These are phyloP conservation scores for Promerops cafer DNA, from an alignment of 2,113 vertebrate genomes.

Conservation along the genomic window DNA sequence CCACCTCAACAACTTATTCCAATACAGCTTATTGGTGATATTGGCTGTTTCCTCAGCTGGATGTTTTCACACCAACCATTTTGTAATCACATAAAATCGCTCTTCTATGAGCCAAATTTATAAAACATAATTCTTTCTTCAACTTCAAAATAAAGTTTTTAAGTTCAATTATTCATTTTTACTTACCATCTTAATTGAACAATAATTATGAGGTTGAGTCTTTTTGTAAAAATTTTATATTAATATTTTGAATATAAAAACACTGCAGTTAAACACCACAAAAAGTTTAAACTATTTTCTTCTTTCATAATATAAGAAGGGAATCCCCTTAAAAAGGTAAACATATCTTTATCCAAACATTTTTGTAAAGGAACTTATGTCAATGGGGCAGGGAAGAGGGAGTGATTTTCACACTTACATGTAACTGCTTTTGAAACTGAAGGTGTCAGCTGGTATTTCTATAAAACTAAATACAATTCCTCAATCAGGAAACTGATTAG, in stretches of 20 bases:
- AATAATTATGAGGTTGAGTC: neutral
- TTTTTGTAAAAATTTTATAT: neutral
- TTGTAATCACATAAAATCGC: neutral
- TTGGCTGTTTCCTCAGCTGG: neutral
- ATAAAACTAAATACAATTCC: neutral
- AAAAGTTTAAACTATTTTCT: neutral
- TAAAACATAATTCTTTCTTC: neutral
- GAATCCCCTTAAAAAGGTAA: neutral
- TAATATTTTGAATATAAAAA: neutral
- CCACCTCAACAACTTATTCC: neutral
- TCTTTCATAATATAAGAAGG: neutral
- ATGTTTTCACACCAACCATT: neutral
- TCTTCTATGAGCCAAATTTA: neutral
- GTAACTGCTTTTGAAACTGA: neutral
- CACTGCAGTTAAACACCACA: neutral
- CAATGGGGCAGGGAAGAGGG: neutral
- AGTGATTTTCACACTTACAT: neutral
- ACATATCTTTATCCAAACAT: neutral
- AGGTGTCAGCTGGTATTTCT: neutral
- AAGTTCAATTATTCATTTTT: neutral
- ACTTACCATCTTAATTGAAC: neutral
- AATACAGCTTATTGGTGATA: neutral
- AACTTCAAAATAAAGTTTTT: neutral
- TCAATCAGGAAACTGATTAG: neutral
- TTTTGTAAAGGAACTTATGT: neutral